Evolutionary conservation across 2,888 invertebrate species (phyloP).

Genomic region (Napeogenes sylphis): DNA sequence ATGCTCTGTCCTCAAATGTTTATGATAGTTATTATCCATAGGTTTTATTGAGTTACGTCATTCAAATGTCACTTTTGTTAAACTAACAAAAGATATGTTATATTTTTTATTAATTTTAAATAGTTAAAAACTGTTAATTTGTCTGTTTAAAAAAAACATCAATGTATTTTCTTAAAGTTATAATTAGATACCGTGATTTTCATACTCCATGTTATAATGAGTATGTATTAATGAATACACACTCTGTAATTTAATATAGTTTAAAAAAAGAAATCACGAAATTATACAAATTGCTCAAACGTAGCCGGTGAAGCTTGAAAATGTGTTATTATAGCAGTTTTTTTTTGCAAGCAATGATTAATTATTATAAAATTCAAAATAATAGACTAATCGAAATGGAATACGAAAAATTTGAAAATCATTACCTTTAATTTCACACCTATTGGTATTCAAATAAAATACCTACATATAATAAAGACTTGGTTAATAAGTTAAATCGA

Average conservation of each 20-base stretch:
- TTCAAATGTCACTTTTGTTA: too few relatives aligned
- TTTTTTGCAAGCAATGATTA: slow-evolving; percentile 5
- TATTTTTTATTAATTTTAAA: neutral
- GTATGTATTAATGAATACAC: neutral
- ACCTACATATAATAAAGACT: slow-evolving; percentile 9
- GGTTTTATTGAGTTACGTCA: too few relatives aligned
- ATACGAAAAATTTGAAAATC: slow-evolving; percentile 24
- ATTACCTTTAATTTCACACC: slow-evolving; percentile 26
- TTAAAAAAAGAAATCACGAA: neutral
- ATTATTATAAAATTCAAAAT: slow-evolving; percentile 13
- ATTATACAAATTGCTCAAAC: neutral
- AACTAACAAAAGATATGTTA: too few relatives aligned
- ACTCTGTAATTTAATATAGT: neutral
- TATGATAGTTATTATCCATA: too few relatives aligned
- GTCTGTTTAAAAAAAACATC: too few relatives aligned
- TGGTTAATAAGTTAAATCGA: slow-evolving; percentile 28
- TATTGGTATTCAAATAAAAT: slow-evolving; percentile 15
- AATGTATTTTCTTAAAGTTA: too few relatives aligned
- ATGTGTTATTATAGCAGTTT: neutral
- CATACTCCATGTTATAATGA: too few relatives aligned
- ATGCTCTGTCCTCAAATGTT: neutral
- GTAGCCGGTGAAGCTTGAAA: neutral
- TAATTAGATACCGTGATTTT: too few relatives aligned
- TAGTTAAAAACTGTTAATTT: too few relatives aligned
- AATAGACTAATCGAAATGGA: slow-evolving; percentile 12